A percentile compares a stretch with the other conserved stretches of the same genome.
These are phyloP conservation scores for Clepsis dumicolana DNA, from an alignment of 2,888 invertebrate species.

Conservation along the genomic window DNA sequence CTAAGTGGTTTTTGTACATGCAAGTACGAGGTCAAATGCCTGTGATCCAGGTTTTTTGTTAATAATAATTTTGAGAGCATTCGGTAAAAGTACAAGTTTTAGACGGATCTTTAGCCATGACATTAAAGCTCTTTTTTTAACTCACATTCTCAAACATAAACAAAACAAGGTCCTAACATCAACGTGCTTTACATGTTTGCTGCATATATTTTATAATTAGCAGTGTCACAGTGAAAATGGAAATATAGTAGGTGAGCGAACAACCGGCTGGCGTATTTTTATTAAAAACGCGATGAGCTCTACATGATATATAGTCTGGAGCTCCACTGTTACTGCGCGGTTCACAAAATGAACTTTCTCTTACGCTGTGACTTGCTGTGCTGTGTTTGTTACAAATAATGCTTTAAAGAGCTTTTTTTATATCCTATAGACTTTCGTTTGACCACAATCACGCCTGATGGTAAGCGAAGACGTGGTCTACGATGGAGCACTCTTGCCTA, in stretches of 20 bases:
- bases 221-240: constrained; percentile 47
- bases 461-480: no score
- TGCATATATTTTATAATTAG: constrained; percentile 38
- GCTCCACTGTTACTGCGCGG: constrained; percentile 50
- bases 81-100: neutral
- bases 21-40: neutral
- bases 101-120: neutral
- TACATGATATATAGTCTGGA: constrained; percentile 71
- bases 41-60: neutral
- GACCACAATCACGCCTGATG: no score
- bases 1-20: constrained; percentile 17
- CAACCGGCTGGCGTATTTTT: constrained; percentile 60
- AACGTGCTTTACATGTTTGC: neutral
- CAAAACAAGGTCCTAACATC: neutral
- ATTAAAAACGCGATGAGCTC: constrained; percentile 82
- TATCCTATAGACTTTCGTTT: no score
- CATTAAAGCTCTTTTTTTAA: neutral
- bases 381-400: neutral
- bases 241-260: constrained; percentile 49
- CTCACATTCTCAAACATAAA: neutral
- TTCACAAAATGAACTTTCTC: constrained; percentile 49
- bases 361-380: neutral
- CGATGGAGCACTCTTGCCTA: no score
- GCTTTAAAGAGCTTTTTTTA: neutral
- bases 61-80: neutral